A percentile compares a stretch with the other conserved stretches of the same genome.
Evolutionary conservation across 2,113 vertebrate genomes (phyloP).

Genomic region (Barbus barbus): DNA sequence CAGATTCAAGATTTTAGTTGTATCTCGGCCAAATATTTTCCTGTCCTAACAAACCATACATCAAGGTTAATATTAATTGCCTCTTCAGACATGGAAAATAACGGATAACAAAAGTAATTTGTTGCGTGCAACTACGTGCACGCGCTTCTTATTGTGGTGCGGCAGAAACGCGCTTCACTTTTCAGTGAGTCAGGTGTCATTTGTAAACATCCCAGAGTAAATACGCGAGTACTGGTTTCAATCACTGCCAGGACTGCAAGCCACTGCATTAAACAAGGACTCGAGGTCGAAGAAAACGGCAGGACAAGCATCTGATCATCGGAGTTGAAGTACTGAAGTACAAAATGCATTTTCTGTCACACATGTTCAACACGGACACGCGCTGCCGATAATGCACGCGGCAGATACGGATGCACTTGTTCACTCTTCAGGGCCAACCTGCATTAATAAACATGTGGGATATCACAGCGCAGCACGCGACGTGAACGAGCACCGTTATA

Average conservation of each 20-base stretch:
- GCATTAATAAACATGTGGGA: slow-evolving; percentile 36
- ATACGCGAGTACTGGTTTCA: background rate
- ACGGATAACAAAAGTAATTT: background rate
- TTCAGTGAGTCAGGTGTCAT: background rate
- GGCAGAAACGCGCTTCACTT: background rate
- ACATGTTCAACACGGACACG: background rate
- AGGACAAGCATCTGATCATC: background rate
- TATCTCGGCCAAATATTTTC: no score
- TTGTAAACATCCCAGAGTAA: background rate
- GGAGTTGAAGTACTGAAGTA: background rate
- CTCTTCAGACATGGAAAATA: background rate
- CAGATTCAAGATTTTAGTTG: no score
- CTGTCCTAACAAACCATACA: no score
- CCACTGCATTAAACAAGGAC: background rate
- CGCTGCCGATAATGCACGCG: background rate
- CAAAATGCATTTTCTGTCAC: background rate
- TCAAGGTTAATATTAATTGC: background rate
- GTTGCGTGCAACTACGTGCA: background rate
- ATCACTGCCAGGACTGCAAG: background rate
- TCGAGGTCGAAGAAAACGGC: background rate
- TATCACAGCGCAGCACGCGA: slow-evolving; percentile 16
- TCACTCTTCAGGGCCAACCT: slow-evolving; percentile 35
- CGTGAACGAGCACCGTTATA: background rate
- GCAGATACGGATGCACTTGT: slow-evolving; percentile 44
- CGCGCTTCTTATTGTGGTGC: background rate